Base-by-base conservation (phyloP, 2,888 invertebrate genomes). In the Kuschelorhynchus macadamiae region DNA sequence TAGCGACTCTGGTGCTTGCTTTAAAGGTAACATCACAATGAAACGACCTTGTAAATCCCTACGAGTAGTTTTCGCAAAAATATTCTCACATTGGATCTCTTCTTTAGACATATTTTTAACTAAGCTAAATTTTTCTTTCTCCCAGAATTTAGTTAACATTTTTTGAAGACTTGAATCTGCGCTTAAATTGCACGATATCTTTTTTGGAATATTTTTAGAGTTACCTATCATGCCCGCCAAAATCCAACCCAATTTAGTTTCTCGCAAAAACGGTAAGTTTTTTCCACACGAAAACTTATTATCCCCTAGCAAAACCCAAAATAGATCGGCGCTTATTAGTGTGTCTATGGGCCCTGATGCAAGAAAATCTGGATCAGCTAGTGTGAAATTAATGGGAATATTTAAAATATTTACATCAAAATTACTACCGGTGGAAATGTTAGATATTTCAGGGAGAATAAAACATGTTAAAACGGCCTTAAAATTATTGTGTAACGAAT, bases 271-370 rank as follows among this genome's bases (percentile, higher is more conserved):
- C 4, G 52, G 52, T 9, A 12, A 12, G 33, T 21, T 21, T 33
- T 36, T 52, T 14, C 33, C 36, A 5, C 18, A 17, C 12, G 16
- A 32, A 14, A 33, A 4, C 14, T 52, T 12, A 7, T 36, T 14
- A 3, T 16, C 9, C 4, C 11, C n/a, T 25, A 25, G 7, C 25
- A 25, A 7, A 25, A 7, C 7, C 25, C 25, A 25, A 25, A 25
- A 25, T 25, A 49, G 20, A 11, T 49, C 49, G n/a, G 12, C 49
- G 8, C 49, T 25, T 9, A 49, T 49, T 18, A 49, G 18, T 4
- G 21, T 5, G 12, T 25, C 25, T n/a, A 25, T 30, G 7, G 49
- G 11, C 18, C 25, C 25, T n/a, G n/a, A 32, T 17, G 3, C 11
- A 36, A 12, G 11, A 36, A 36, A 36, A 3, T 36, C 36, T 3